These are phyloP conservation scores for Triplophysa tibetana DNA, from an alignment of 2,113 vertebrate genomes.

Conservation along the genomic window DNA sequence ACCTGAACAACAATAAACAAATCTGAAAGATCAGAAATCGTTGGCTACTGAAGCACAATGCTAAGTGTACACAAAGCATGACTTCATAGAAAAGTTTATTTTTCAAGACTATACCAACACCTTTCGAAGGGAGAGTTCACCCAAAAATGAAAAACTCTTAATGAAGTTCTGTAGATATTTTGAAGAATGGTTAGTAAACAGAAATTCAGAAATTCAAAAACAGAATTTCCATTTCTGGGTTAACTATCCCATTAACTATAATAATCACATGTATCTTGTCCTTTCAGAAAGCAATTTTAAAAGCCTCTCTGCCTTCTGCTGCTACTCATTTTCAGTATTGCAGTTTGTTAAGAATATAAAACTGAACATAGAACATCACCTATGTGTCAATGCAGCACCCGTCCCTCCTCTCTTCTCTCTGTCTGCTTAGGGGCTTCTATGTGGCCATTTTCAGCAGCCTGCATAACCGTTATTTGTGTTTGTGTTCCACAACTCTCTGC, in stretches of 20 bases:
- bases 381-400: background rate
- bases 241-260: background rate
- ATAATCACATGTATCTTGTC: background rate
- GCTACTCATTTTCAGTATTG: background rate
- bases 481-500: constrained; percentile 44
- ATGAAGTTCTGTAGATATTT: no score
- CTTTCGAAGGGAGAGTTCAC: no score
- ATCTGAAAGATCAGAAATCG: constrained; percentile 2
- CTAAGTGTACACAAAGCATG: background rate
- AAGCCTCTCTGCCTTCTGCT: no score
- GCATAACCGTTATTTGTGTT: constrained; percentile 39
- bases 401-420: background rate
- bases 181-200: no score
- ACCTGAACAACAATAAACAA: constrained; percentile 33
- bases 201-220: no score
- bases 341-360: background rate
- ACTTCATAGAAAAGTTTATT: constrained; percentile 10
- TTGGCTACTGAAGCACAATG: no score
- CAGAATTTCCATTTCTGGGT: no score
- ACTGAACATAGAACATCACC: background rate
- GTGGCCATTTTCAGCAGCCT: constrained; percentile 8
- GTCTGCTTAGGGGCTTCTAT: background rate
- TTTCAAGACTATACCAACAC: background rate
- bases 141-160: no score
- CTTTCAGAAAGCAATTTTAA: background rate